Evolutionary conservation across 2,113 vertebrate genomes (phyloP).

Genomic region (Cinclus mexicanus): DNA sequence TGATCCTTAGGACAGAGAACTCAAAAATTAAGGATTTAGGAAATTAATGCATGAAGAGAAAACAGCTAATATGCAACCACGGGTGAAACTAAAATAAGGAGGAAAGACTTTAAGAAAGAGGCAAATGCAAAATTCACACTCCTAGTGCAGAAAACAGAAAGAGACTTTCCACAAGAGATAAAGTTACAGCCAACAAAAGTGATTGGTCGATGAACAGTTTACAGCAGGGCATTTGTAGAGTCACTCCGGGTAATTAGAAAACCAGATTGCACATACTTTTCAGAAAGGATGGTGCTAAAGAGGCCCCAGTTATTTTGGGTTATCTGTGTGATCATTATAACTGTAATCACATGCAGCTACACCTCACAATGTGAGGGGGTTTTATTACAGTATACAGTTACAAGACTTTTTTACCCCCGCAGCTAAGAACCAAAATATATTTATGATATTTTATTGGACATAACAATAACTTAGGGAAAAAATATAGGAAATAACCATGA

Average conservation of each 20-base stretch:
- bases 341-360: not conserved
- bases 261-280: not conserved
- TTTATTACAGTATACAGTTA: not conserved
- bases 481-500: not conserved
- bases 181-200: not conserved
- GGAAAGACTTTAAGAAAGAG: not conserved
- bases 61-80: not conserved
- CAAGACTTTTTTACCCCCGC: rapidly evolving
- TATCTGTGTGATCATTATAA: not conserved
- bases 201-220: not conserved
- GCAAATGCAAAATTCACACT: not conserved
- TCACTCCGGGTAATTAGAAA: not conserved
- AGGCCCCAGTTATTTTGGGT: not conserved
- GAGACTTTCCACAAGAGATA: not conserved
- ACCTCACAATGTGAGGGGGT: not conserved
- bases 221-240: not conserved
- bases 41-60: not conserved
- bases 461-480: not conserved
- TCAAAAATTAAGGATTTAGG: not conserved
- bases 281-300: not conserved
- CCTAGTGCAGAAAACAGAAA: not conserved
- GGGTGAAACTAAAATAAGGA: not conserved
- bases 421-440: not conserved
- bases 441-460: not conserved
- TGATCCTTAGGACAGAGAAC: not conserved